Evolutionary conservation across 2,113 vertebrate species (phyloP).

Genomic region (Sterna hirundo): DNA sequence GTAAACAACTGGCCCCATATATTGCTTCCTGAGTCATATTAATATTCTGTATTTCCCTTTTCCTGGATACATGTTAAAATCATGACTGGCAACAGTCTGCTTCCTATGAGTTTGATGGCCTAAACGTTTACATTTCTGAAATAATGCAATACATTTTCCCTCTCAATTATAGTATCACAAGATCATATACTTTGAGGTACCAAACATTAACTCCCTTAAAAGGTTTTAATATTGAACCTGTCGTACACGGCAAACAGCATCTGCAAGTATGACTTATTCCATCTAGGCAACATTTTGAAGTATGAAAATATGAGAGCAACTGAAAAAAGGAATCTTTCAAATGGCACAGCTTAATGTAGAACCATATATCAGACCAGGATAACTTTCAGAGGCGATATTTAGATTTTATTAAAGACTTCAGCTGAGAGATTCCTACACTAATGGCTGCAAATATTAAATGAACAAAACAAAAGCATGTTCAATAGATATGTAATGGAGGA

Average conservation of each 20-base stretch:
- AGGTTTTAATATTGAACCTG: conserved; percentile 9
- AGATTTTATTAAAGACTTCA: background rate
- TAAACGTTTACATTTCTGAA: background rate
- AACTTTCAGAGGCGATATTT: background rate
- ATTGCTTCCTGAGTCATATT: background rate
- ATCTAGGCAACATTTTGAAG: background rate
- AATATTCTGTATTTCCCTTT: background rate
- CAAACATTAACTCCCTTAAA: background rate
- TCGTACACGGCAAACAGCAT: background rate
- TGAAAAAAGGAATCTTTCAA: background rate
- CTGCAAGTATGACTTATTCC: background rate
- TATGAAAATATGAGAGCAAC: background rate
- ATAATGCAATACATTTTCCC: background rate
- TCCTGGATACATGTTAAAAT: background rate
- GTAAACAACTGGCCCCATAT: background rate
- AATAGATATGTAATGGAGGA: background rate
- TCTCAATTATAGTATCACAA: background rate
- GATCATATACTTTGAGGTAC: background rate
- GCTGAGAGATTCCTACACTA: background rate
- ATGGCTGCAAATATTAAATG: background rate
- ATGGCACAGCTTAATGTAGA: background rate
- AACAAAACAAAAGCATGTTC: background rate
- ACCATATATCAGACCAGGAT: background rate
- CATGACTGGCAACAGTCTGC: background rate
- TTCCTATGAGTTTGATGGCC: background rate